These are phyloP conservation scores for Erebia palarica DNA, from an alignment of 2,888 invertebrate species.

Conservation along the genomic window DNA sequence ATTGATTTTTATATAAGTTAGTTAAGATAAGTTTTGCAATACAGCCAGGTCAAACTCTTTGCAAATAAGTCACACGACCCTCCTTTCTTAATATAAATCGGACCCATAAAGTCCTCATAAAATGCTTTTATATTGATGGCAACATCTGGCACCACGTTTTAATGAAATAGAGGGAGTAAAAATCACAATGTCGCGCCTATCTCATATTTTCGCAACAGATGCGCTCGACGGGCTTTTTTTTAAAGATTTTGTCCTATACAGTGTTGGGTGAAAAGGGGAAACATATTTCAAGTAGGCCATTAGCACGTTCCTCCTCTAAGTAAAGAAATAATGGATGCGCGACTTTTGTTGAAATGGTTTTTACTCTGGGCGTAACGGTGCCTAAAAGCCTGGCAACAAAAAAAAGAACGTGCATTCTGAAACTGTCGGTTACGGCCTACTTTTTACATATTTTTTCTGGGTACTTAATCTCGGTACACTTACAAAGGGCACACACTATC, in stretches of 20 bases:
- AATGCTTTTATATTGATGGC: conserved; percentile 19
- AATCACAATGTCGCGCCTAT: conserved; percentile 35
- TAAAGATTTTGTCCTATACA: conserved; percentile 34
- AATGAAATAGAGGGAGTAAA: conserved; percentile 34
- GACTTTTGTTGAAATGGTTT: conserved; percentile 27
- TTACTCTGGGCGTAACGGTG: conserved; percentile 20
- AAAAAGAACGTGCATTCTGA: conserved; percentile 16
- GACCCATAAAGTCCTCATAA: conserved; percentile 7
- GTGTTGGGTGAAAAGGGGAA: conserved; percentile 35
- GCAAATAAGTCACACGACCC: background rate
- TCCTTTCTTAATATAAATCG: conserved; percentile 10
- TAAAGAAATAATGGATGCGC: conserved; percentile 31
- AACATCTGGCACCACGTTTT: conserved; percentile 32
- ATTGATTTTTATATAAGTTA: no score
- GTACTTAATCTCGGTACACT: no score
- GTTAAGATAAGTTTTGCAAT: background rate
- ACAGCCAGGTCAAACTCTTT: background rate
- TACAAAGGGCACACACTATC: no score
- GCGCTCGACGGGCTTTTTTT: conserved; percentile 41
- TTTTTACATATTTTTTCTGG: background rate
- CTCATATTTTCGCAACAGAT: conserved; percentile 42
- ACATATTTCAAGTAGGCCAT: conserved; percentile 45
- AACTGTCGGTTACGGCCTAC: background rate
- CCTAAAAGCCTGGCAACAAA: conserved; percentile 19
- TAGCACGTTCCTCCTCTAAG: conserved; percentile 41